A percentile compares a stretch with the other conserved stretches of the same genome.
phyloP scores from a whole-genome alignment of 2,888 invertebrate genomes.

The Nemurella pictetii region DNA sequence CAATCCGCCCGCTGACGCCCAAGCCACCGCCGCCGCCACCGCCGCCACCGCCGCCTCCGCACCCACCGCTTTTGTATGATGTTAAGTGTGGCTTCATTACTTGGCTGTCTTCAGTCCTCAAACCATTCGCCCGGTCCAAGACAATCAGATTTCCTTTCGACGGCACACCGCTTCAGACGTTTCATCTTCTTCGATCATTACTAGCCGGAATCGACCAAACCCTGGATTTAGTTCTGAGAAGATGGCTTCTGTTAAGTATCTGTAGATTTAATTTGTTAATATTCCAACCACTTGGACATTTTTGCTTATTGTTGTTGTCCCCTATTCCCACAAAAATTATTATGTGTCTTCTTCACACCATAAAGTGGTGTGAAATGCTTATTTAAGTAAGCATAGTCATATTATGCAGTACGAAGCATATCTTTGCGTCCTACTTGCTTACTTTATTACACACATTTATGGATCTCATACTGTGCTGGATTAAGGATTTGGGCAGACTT shows the following conservation, averaged over 20 bases:
- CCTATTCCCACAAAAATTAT: not conserved
- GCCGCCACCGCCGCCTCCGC: not conserved
- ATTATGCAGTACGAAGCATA: too few species aligned
- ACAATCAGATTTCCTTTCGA: not conserved
- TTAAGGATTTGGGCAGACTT: too few species aligned
- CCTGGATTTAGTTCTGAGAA: not conserved
- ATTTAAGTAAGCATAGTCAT: too few species aligned
- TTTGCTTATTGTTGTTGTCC: not conserved
- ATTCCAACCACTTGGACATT: not conserved
- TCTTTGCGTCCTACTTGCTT: not conserved
- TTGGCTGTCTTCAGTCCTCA: not conserved
- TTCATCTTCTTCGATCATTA: not conserved
- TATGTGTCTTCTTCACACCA: not conserved
- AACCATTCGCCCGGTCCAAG: not conserved
- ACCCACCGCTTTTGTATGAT: not conserved
- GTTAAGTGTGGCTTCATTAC: not conserved
- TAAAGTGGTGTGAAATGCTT: not conserved
- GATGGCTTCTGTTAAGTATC: too few species aligned
- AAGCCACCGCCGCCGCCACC: not conserved
- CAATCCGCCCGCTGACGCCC: not conserved
- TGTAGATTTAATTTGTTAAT: not conserved
- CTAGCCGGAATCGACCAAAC: not conserved
- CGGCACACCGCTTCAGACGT: not conserved
- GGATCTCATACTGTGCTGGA: too few species aligned
- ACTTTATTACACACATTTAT: not conserved